Percentiles rank a stretch among this genome's conserved stretches.
phyloP scores from a whole-genome alignment of 2,113 vertebrate genomes.

The Paradisaea rubra region DNA sequence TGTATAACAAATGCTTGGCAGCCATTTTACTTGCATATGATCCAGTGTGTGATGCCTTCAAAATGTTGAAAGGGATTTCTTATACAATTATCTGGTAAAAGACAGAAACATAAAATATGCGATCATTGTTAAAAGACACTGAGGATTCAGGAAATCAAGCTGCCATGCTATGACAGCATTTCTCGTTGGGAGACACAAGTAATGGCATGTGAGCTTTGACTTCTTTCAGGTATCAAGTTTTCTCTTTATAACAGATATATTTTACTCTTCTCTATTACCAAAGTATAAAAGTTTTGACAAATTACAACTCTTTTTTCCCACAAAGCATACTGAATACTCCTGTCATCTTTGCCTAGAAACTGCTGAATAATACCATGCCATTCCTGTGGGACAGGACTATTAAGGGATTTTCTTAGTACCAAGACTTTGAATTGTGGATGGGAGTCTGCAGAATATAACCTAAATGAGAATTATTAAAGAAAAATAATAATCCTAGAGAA shows the following conservation, averaged over 20 bases:
- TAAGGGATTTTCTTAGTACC: background rate
- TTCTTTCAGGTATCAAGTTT: background rate
- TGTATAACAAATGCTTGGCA: background rate
- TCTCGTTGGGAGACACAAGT: background rate
- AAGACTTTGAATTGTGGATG: background rate
- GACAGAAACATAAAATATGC: background rate
- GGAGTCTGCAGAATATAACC: background rate
- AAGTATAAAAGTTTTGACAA: background rate
- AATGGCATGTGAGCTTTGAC: background rate
- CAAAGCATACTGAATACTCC: background rate
- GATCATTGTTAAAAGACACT: background rate
- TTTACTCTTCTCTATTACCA: background rate
- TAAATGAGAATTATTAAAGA: background rate
- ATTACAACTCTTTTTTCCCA: accelerated
- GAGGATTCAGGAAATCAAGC: background rate
- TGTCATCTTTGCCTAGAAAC: background rate
- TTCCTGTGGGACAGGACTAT: background rate
- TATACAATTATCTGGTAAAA: background rate
- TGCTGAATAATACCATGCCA: background rate
- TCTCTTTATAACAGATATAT: background rate
- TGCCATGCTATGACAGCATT: background rate
- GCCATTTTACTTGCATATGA: background rate
- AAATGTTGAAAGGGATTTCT: background rate
- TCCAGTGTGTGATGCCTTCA: background rate
- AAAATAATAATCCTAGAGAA: background rate